Evolutionary conservation across 2,888 invertebrate species (phyloP).

Genomic region (Horisme vitalbata): DNA sequence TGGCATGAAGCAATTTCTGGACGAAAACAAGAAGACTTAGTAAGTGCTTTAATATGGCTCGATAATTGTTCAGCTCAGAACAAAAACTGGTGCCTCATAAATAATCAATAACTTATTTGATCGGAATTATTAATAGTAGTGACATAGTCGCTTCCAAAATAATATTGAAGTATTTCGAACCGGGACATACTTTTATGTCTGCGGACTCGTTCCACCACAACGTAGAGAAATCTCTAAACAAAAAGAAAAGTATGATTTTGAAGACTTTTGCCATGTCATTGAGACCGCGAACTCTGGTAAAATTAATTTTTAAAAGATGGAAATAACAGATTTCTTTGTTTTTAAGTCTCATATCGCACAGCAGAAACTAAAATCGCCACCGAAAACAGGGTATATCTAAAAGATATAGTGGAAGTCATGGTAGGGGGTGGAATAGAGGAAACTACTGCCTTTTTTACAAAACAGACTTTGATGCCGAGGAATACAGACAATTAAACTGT

Average conservation of each 20-base stretch:
- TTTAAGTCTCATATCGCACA: background rate
- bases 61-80: constrained; percentile 35
- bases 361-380: background rate
- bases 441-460: background rate
- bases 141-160: constrained; percentile 29
- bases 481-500: background rate
- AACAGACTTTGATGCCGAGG: background rate
- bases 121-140: constrained; percentile 26
- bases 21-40: constrained; percentile 41
- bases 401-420: background rate
- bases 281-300: background rate
- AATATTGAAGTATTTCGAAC: constrained; percentile 37
- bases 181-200: constrained; percentile 31
- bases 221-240: constrained; percentile 40
- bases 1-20: constrained; percentile 45
- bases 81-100: constrained; percentile 16
- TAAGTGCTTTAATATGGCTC: constrained; percentile 33
- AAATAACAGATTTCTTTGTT: background rate
- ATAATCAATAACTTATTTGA: too few relatives aligned
- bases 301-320: background rate
- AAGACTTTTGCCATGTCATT: constrained; percentile 25
- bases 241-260: constrained; percentile 28
- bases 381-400: background rate
- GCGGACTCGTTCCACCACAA: constrained; percentile 46
- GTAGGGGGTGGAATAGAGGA: background rate